Evolutionary conservation across 1,140 invertebrate genomes (phyloP).

Genomic region (Drosophila navojoa): DNA sequence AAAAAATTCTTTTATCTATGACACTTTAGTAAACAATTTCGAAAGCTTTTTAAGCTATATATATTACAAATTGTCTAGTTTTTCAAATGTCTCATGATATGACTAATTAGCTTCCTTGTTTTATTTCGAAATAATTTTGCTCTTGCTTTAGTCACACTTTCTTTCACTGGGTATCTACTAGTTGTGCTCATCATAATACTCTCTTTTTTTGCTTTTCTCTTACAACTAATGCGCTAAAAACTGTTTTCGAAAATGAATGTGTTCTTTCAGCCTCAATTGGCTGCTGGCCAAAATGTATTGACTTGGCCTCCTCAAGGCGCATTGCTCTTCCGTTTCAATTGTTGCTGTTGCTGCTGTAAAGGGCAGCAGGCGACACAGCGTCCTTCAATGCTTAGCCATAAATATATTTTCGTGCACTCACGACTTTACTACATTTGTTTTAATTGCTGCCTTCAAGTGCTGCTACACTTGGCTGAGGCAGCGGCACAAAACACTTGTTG

Average conservation of each 20-base stretch:
- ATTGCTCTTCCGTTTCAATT: constrained; percentile 41
- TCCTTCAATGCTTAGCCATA: constrained; percentile 37
- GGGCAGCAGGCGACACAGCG: constrained; percentile 47
- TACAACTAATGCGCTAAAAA: constrained; percentile 32
- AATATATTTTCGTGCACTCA: constrained; percentile 10
- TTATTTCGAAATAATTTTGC: no score
- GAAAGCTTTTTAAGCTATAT: no score
- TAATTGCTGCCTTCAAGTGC: constrained; percentile 36
- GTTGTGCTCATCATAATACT: not conserved
- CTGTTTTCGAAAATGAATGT: constrained; percentile 33
- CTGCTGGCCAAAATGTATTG: constrained; percentile 48
- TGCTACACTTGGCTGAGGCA: not conserved
- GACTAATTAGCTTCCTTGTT: no score
- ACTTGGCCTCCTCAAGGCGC: constrained; percentile 44
- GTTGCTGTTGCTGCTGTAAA: constrained; percentile 41
- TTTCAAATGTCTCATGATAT: no score
- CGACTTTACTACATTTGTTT: not conserved
- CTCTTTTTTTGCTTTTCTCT: not conserved
- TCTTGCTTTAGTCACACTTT: no score
- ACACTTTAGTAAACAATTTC: no score
- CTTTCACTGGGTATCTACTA: not conserved
- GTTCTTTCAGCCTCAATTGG: constrained; percentile 36
- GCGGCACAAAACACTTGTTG: constrained; percentile 41
- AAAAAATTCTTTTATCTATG: no score
- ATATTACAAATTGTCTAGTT: no score